Conservation (phyloP, 37 sponge, comb jelly and placozoan species). For the Amphimedon queenslandica region DNA sequence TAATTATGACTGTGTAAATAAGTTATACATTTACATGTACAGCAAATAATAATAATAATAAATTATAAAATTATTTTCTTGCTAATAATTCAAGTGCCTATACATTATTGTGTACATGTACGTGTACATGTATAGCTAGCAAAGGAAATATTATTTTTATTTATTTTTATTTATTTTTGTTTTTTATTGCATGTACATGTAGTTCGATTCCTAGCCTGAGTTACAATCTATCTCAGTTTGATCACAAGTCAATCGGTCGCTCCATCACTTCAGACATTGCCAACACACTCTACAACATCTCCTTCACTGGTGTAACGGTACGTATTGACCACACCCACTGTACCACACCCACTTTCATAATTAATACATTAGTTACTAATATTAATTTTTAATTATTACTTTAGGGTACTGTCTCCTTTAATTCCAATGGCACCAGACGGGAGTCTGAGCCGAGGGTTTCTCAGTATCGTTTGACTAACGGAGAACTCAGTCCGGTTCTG, state of each 20-base stretch:
- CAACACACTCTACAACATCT: not conserved
- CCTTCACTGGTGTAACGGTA: not conserved
- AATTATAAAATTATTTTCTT: too few relatives aligned
- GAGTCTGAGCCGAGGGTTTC: conserved; percentile 5
- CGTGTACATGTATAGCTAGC: too few relatives aligned
- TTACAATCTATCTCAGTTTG: not conserved
- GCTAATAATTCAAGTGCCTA: too few relatives aligned
- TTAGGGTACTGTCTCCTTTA: conserved; percentile 37
- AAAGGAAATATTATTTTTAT: too few relatives aligned
- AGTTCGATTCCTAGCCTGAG: not conserved
- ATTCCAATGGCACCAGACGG: conserved; percentile 35
- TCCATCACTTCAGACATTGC: not conserved
- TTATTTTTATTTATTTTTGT: too few relatives aligned
- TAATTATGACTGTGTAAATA: not conserved
- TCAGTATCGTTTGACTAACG: conserved; percentile 14
- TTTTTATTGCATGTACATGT: not conserved
- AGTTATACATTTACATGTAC: too few relatives aligned
- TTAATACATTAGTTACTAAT: not conserved
- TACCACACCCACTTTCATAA: not conserved
- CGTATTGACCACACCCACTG: not conserved
- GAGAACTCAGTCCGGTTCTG: not conserved
- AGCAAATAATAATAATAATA: too few relatives aligned
- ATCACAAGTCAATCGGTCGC: not conserved
- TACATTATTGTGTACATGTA: too few relatives aligned
- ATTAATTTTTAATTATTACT: not conserved